Evolutionary conservation across 2,888 invertebrate species (phyloP).

Genomic region (Oeneis ivallda): DNA sequence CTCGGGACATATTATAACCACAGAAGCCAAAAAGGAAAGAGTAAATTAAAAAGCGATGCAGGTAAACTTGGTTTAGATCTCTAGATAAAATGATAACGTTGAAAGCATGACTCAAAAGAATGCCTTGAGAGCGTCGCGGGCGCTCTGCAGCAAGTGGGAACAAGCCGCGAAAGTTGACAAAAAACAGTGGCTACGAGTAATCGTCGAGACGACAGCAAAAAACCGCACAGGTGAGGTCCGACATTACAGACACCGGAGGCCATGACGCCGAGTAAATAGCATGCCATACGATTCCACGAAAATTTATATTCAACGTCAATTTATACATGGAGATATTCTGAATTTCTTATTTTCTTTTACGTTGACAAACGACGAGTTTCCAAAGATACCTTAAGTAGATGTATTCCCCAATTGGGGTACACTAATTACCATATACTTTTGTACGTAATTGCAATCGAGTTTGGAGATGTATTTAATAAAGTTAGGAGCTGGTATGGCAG

Average conservation of each 20-base stretch:
- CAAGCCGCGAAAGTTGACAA: slow-evolving; percentile 69
- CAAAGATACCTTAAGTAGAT: background rate
- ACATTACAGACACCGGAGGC: slow-evolving; percentile 31
- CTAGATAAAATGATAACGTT: background rate
- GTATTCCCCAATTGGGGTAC: slow-evolving; percentile 1
- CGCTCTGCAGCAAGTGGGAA: slow-evolving; percentile 47
- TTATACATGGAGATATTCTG: slow-evolving; percentile 23
- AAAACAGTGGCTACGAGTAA: slow-evolving; percentile 64
- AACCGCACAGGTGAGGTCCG: slow-evolving; percentile 56
- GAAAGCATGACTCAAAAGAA: slow-evolving; percentile 14
- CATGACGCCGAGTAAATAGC: slow-evolving; percentile 38
- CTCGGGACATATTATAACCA: too few relatives aligned
- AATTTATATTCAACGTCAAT: slow-evolving; percentile 31
- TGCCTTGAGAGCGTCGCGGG: slow-evolving; percentile 41
- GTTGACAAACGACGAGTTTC: background rate
- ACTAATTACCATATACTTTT: slow-evolving; percentile 32
- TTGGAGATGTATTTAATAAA: slow-evolving; percentile 32
- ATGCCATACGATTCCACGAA: slow-evolving; percentile 30
- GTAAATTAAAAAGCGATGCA: too few relatives aligned
- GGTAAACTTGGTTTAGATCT: background rate
- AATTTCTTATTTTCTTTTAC: slow-evolving; percentile 2
- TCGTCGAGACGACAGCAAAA: slow-evolving; percentile 55
- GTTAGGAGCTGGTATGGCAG: slow-evolving; percentile 19
- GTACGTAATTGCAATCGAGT: slow-evolving; percentile 22
- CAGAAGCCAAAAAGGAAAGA: too few relatives aligned